phyloP scores from a whole-genome alignment of 1,140 invertebrate species.

The Megathymus violae region DNA sequence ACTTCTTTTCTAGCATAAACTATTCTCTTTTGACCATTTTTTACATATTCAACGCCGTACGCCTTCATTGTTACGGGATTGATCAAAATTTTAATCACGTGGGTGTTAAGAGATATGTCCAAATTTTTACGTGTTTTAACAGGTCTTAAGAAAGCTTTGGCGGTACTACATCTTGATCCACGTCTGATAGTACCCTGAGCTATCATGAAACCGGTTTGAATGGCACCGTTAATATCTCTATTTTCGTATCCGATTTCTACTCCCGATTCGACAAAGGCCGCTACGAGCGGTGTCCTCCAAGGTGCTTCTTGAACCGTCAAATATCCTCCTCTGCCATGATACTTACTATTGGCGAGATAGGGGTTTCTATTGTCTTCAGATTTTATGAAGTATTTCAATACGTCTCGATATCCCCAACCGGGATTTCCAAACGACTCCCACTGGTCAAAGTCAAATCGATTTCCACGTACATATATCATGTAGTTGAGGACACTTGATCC shows the following conservation, averaged over 20 bases:
- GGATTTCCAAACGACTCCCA: slow-evolving; percentile 95
- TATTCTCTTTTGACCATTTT: slow-evolving; percentile 86
- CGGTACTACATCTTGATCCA: slow-evolving; percentile 94
- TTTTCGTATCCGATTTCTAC: slow-evolving; percentile 94
- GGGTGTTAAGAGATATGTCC: slow-evolving; percentile 90
- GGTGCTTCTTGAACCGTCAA: slow-evolving; percentile 93
- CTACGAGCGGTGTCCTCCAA: slow-evolving; percentile 91
- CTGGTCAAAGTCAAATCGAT: slow-evolving; percentile 92
- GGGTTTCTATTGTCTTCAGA: slow-evolving; percentile 95
- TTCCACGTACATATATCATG: slow-evolving; percentile 96
- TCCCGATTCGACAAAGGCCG: slow-evolving; percentile 93
- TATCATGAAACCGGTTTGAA: slow-evolving; percentile 94
- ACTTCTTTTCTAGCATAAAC: slow-evolving; percentile 90
- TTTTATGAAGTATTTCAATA: slow-evolving; percentile 95
- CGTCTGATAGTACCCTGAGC: slow-evolving; percentile 94
- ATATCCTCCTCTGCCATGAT: slow-evolving; percentile 90
- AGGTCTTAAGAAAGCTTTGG: slow-evolving; percentile 94
- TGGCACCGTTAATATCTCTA: slow-evolving; percentile 93
- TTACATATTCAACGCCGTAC: slow-evolving; percentile 89
- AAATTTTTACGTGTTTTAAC: slow-evolving; percentile 91
- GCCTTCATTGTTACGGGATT: slow-evolving; percentile 89
- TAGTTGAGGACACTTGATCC: slow-evolving; percentile 97
- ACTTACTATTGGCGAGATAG: slow-evolving; percentile 88
- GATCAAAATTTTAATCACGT: slow-evolving; percentile 89
- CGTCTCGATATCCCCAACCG: slow-evolving; percentile 95